Evolutionary conservation across 2,797 vertebrate genomes (phyloP).

Genomic region (Cyclura pinguis): DNA sequence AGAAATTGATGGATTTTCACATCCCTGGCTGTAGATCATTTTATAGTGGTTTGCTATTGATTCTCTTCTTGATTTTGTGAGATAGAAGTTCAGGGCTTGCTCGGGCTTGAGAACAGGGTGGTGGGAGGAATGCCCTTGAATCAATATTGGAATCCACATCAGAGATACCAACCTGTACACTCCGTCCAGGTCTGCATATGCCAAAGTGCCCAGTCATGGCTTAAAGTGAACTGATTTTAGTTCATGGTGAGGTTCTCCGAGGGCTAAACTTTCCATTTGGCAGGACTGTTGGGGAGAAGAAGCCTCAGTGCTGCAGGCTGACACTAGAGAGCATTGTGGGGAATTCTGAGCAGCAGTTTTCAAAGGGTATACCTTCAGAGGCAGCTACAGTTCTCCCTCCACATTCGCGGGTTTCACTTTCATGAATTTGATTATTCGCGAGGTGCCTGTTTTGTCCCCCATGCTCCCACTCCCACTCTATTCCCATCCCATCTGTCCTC

Average conservation of each 20-base stretch:
- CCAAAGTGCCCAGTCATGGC: background rate
- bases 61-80: background rate
- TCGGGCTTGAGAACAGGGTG: background rate
- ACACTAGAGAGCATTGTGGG: too few relatives aligned
- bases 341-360: background rate
- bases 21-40: background rate
- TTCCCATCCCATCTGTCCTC: too few relatives aligned
- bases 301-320: background rate
- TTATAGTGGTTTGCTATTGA: too few relatives aligned
- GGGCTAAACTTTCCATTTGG: too few relatives aligned
- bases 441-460: too few relatives aligned
- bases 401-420: too few relatives aligned
- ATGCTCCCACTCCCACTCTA: too few relatives aligned
- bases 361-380: background rate
- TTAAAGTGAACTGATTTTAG: background rate
- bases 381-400: background rate
- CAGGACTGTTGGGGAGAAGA: background rate
- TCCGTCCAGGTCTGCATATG: background rate
- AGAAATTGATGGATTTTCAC: too few relatives aligned
- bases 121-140: background rate
- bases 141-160: background rate
- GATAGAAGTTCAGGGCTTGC: background rate
- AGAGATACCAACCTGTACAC: background rate
- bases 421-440: too few relatives aligned
- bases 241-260: background rate